Evolutionary conservation across 1,140 invertebrate species (phyloP).

Genomic region (Alviniconcha marisindica): DNA sequence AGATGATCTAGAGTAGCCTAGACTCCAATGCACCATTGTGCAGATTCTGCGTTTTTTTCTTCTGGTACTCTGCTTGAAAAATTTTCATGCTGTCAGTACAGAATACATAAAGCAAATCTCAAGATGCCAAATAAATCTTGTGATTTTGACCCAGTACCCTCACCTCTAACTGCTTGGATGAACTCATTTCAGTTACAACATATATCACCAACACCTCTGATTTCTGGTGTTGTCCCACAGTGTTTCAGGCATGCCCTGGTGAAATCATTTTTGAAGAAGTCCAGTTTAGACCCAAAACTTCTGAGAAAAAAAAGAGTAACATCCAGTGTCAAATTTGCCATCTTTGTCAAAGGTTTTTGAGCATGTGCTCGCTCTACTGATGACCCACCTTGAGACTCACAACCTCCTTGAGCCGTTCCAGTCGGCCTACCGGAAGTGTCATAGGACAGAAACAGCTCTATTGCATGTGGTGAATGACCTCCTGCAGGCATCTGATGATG

Average conservation of each 20-base stretch:
- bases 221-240: not conserved
- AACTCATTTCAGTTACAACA: not conserved
- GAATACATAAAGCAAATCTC: not conserved
- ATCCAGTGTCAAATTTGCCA: constrained; percentile 12
- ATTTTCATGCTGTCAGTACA: not conserved
- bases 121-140: not conserved
- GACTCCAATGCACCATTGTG: not conserved
- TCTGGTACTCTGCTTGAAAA: not conserved
- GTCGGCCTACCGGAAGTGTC: not conserved
- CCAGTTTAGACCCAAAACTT: not conserved
- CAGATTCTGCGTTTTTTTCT: not conserved
- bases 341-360: constrained; percentile 14
- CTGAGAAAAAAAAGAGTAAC: not conserved
- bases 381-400: not conserved
- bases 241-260: constrained; percentile 2
- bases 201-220: not conserved
- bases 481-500: not conserved
- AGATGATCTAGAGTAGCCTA: not conserved
- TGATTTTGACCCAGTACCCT: not conserved
- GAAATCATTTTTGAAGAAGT: not conserved
- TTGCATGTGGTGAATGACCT: not conserved
- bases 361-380: not conserved
- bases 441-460: constrained; percentile 22
- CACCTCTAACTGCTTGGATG: not conserved
- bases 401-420: not conserved